phyloP scores from a whole-genome alignment of 2,888 invertebrate species.

The Coleophora flavipennella region DNA sequence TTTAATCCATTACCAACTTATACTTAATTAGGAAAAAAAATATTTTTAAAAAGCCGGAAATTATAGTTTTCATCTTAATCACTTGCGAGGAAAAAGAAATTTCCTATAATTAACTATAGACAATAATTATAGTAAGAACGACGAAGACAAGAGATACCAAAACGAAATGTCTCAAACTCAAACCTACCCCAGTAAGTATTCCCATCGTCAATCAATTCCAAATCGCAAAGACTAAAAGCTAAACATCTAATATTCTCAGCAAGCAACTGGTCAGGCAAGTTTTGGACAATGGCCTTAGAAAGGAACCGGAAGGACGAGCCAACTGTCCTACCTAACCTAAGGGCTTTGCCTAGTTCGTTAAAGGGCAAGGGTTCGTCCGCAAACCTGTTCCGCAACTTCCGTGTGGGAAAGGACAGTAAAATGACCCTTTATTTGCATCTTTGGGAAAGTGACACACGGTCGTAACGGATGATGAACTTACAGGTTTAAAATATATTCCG shows the following conservation, averaged over 20 bases:
- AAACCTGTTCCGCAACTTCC: constrained; percentile 60
- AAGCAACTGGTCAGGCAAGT: constrained; percentile 52
- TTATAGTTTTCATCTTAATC: no score
- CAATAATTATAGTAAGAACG: no score
- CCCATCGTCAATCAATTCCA: no score
- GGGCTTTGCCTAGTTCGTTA: constrained; percentile 18
- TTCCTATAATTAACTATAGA: no score
- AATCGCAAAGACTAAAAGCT: neutral
- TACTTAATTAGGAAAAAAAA: no score
- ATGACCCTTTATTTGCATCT: constrained; percentile 62
- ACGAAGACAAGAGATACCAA: no score
- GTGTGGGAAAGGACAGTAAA: constrained; percentile 55
- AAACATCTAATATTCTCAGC: constrained; percentile 28
- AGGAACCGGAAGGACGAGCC: constrained; percentile 30
- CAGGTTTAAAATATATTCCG: neutral
- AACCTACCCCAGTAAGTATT: no score
- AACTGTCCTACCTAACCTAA: constrained; percentile 34
- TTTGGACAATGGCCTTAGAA: constrained; percentile 54
- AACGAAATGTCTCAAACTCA: no score
- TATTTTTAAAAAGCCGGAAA: no score
- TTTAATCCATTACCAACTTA: no score
- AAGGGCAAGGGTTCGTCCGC: constrained; percentile 43
- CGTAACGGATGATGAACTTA: constrained; percentile 7
- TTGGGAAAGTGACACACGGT: constrained; percentile 24
- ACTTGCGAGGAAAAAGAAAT: no score